Evolutionary conservation across 1,140 invertebrate genomes (phyloP), one percentile per base, ranked within the genome.

Genomic region (Anoplolepis gracilipes): DNA sequence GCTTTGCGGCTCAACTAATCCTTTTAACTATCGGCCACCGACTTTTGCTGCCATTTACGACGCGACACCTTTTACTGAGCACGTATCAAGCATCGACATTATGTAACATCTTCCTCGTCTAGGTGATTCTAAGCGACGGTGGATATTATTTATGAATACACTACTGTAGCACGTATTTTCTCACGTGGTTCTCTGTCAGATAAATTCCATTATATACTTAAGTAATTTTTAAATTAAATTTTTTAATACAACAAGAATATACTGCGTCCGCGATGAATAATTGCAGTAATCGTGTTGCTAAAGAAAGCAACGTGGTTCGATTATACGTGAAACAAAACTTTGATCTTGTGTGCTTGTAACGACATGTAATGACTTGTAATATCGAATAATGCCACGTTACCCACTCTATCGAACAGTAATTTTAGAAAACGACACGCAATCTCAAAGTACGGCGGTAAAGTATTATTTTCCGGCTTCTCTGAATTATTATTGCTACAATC

Each of bases 41-140:
- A 81, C 55, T 81, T 88, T 53, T 42, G 36, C 70, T 11, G 33
- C 55, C 84, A 42, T 89, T 88, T 89, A 88, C 87, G 88, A 88
- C 53, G 42, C 49, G 39, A n/a, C 87, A 42, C 61, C 72, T 84
- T 89, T 89, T 89, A 89, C 49, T 28, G 67, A 67, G 53, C 69
- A 59, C 78, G 53, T 59, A 57, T n/a, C 6, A 6, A 49, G 64
- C 8, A 16, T 13, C 30, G 77, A 13, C 33, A 39, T 67, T 79
- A 79, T 30, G 46, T 67, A 53, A 39, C 22, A 76, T 57, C 36
- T 16, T 19, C 10, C 22, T 69, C 33, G 62, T 55, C 33, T 25
- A 25, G 10, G 16, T 36, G 62, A 67, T 55, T 25, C 36, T 16
- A 6, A 67, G 28, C 28, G 19, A 67, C 8, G 22, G 5, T 16